Evolutionary conservation across 2,888 invertebrate species (phyloP).

Genomic region (Glyphotaelius pellucidus): DNA sequence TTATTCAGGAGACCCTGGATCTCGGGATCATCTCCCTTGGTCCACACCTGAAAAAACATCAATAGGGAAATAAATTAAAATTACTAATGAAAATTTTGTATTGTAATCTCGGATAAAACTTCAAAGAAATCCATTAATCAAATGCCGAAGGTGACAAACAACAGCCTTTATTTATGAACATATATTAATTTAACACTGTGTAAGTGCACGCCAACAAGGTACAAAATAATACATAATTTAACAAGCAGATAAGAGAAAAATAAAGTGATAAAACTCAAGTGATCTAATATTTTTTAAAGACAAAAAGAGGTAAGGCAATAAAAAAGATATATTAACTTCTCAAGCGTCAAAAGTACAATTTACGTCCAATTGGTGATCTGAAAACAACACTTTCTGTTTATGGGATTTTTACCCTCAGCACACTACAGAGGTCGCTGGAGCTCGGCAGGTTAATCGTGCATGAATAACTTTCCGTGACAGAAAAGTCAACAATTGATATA

Average conservation of each 20-base stretch:
- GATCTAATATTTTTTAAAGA: background rate
- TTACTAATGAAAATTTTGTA: background rate
- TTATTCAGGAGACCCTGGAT: slow-evolving; percentile 83
- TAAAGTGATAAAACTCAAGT: background rate
- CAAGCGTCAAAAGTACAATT: too few species aligned
- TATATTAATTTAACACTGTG: background rate
- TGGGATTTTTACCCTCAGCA: too few species aligned
- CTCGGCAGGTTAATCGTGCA: background rate
- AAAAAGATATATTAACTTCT: background rate
- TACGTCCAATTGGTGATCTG: too few species aligned
- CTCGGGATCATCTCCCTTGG: slow-evolving; percentile 81
- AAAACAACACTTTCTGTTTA: too few species aligned
- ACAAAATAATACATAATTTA: too few species aligned
- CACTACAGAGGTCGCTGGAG: too few species aligned
- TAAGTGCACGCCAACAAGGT: background rate
- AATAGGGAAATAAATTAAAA: too few species aligned
- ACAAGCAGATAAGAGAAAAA: background rate
- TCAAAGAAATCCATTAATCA: background rate
- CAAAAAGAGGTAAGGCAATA: background rate
- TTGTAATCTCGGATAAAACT: background rate
- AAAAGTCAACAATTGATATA: background rate
- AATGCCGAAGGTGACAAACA: background rate
- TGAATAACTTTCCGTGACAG: background rate
- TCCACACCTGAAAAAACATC: slow-evolving; percentile 81
- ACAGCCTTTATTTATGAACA: background rate